Percentiles rank a stretch among this genome's conserved stretches.
These are phyloP conservation scores for Epistrophe grossulariae DNA, from an alignment of 2,888 invertebrate species.

Conservation along the genomic window DNA sequence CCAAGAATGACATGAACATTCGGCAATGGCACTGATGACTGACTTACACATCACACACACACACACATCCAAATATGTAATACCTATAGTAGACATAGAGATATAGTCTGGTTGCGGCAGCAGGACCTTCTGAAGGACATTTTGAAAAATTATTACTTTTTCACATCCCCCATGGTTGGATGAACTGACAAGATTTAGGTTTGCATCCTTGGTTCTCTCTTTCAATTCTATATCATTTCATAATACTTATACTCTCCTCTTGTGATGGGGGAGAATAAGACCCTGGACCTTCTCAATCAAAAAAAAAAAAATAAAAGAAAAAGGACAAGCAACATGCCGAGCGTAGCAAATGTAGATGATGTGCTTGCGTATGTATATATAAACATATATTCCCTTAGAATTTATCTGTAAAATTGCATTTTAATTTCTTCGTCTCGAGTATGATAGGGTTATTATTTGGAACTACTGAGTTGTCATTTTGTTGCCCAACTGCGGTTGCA, in stretches of 20 bases:
- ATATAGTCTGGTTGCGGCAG: background rate
- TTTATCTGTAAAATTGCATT: slow-evolving; percentile 71
- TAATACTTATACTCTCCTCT: slow-evolving; percentile 3
- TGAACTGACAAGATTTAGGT: slow-evolving; percentile 65
- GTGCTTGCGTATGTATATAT: slow-evolving; percentile 44
- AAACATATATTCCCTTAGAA: slow-evolving; percentile 44
- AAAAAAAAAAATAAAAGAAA: slow-evolving; percentile 37
- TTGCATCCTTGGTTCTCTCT: slow-evolving; percentile 50
- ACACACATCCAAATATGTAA: background rate
- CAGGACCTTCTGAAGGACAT: slow-evolving; percentile 50
- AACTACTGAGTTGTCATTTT: slow-evolving; percentile 43
- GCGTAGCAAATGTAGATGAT: slow-evolving; percentile 35
- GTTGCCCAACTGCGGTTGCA: slow-evolving; percentile 37
- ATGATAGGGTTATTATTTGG: slow-evolving; percentile 68
- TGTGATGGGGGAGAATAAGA: too few species aligned
- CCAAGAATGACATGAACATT: slow-evolving; percentile 52
- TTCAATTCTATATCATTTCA: slow-evolving; percentile 60
- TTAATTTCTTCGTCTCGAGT: slow-evolving; percentile 61
- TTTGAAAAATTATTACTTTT: slow-evolving; percentile 70
- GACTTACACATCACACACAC: slow-evolving; percentile 14
- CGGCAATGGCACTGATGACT: slow-evolving; percentile 53
- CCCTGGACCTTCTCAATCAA: too few species aligned
- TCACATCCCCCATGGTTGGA: slow-evolving; percentile 62
- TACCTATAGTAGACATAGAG: background rate
- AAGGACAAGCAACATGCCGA: slow-evolving; percentile 34